A percentile compares a stretch with the other conserved stretches of the same genome.
Evolutionary conservation across 1,140 invertebrate species (phyloP).

Genomic region (Drosophila lowei): DNA sequence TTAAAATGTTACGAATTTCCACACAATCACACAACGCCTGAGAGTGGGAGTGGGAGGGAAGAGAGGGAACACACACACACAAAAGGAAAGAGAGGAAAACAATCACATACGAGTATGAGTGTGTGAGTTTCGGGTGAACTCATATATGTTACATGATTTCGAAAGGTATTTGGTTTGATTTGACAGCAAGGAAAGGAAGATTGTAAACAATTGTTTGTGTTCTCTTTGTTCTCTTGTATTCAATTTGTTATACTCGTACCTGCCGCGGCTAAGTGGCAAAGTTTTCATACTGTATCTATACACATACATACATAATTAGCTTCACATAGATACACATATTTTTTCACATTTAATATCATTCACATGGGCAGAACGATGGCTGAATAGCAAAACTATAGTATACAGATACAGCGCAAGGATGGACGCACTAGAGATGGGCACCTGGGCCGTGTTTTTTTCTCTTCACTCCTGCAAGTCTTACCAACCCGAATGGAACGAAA

Average conservation of each 20-base stretch:
- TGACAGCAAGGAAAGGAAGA: conserved; percentile 49
- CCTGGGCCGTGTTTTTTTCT: too few species aligned
- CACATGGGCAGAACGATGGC: conserved; percentile 33
- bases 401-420: background rate
- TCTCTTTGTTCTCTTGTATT: conserved; percentile 33
- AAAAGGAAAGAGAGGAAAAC: background rate
- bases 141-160: conserved; percentile 31
- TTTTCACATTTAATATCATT: conserved; percentile 20
- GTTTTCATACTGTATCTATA: conserved; percentile 7
- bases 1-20: conserved; percentile 69
- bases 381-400: conserved; percentile 62
- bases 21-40: conserved; percentile 31
- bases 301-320: conserved; percentile 16
- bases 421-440: too few species aligned
- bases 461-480: too few species aligned
- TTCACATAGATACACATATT: conserved; percentile 11
- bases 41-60: background rate
- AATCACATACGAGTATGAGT: background rate
- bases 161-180: conserved; percentile 64
- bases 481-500: too few species aligned
- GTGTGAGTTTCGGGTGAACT: background rate
- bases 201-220: conserved; percentile 68
- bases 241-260: conserved; percentile 37
- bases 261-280: conserved; percentile 45
- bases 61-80: conserved; percentile 9